Percentiles rank a stretch among this genome's conserved stretches.
These are phyloP conservation scores for Edolisoma coerulescens DNA, from an alignment of 2,113 vertebrate genomes.

Conservation along the genomic window DNA sequence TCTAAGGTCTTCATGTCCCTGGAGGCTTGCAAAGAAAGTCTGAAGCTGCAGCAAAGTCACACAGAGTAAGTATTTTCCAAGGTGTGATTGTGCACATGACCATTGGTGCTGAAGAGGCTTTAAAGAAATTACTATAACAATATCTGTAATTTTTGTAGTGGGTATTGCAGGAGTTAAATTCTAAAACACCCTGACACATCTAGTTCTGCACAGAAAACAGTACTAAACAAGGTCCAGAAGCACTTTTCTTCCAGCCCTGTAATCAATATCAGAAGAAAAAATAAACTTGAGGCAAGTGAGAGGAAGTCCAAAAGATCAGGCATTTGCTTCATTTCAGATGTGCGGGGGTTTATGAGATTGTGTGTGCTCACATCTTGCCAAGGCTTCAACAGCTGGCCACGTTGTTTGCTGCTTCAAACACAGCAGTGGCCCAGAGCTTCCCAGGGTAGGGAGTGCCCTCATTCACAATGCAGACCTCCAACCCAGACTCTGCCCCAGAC, in stretches of 20 bases:
- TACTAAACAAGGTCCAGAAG: background rate
- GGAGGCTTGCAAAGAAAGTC: background rate
- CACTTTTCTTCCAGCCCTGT: background rate
- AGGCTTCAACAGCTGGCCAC: background rate
- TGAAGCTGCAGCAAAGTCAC: background rate
- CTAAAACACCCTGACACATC: rapidly evolving
- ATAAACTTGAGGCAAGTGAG: background rate
- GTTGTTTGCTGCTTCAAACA: background rate
- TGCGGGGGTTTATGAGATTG: background rate
- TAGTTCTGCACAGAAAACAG: background rate
- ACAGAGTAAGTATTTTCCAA: background rate
- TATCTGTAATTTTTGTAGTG: background rate
- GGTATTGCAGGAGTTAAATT: background rate
- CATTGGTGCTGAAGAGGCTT: background rate
- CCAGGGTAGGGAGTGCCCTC: background rate
- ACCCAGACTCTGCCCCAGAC: background rate
- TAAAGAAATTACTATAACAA: background rate
- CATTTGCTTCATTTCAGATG: background rate
- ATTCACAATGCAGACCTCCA: background rate
- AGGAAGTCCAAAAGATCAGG: background rate
- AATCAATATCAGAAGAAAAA: background rate
- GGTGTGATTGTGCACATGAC: background rate
- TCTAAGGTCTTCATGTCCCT: background rate
- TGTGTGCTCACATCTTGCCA: background rate
- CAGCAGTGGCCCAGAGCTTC: background rate